These are phyloP conservation scores for Aleadryas rufinucha DNA, from an alignment of 2,113 vertebrate species.

Conservation along the genomic window DNA sequence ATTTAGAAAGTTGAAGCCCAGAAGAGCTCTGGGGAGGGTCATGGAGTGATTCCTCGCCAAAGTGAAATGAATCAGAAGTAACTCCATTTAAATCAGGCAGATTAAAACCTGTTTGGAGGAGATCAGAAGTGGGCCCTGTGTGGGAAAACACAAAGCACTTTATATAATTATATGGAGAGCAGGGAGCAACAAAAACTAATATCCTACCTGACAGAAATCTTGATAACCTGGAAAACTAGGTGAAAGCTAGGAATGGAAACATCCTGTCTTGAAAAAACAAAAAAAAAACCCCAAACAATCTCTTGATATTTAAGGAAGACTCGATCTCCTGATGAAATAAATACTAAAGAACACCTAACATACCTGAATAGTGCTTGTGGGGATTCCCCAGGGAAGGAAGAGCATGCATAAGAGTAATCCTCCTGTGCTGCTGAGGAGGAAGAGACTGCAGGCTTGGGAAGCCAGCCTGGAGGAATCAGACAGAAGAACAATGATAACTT, in stretches of 20 bases:
- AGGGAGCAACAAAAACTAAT: neutral
- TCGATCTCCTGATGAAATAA: neutral
- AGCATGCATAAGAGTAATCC: neutral
- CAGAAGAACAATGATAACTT: neutral
- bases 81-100: neutral
- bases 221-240: neutral
- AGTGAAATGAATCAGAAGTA: conserved; percentile 9
- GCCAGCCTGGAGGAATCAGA: neutral
- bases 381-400: neutral
- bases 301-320: conserved; percentile 26
- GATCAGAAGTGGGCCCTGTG: neutral
- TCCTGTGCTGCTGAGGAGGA: neutral
- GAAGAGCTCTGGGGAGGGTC: neutral
- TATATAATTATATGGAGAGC: conserved; percentile 1
- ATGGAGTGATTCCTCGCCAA: neutral
- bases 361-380: neutral
- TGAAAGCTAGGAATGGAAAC: neutral
- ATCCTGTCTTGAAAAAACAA: neutral
- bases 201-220: neutral
- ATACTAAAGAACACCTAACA: neutral
- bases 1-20: neutral
- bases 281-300: neutral
- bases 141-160: conserved; percentile 37
- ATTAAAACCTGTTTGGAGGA: neutral
- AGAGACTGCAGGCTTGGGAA: neutral